Base-by-base conservation (phyloP, 2,888 invertebrate species). In the Crioceris asparagi region DNA sequence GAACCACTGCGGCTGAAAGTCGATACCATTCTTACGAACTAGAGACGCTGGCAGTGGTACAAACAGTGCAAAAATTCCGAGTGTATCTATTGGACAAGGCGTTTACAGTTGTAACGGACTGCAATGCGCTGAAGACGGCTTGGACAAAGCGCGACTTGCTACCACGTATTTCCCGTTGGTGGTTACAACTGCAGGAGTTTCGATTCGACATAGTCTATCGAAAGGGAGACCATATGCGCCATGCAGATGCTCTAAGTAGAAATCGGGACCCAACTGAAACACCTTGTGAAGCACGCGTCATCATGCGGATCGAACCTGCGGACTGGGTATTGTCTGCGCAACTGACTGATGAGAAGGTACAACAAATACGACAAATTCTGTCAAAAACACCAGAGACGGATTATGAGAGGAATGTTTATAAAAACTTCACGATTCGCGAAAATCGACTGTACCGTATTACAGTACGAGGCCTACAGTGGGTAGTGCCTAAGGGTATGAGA, bases 11-110 rank as follows among this genome's bases (percentile, higher is more conserved):
- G 2, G 46, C 50, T 2, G 63, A 65, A 44, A 32, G 38, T 11
- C 54, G 49, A 19, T 60, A 57, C 23, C 55, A 55, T 19, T 54
- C 54, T 1, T 57, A 55, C 17, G 63, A 65, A 25, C 38, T 56
- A 11, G 58, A 64, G 35, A 52, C 48, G 2, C 49, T 64, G 10
- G 60, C 60, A 1, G 52, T 62, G 0, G 54, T 62, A 0, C 52
- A 47, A 35, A 46, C 51, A 7, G 23, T 61, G 2, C 39, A 49
- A 11, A 53, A 56, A 36, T 61, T 61, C 39, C 44, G 58, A 10
- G 47, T 48, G 1, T 62, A 61, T 39, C 30, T 62, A 1, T 39
- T 55, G 3, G 55, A 53, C 2, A 44, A 49, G 3, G n/a, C 32
- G 2, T 61, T 62, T 36, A 50, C 41, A 1, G 43, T 57, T 3